Evolutionary conservation across 1,140 invertebrate species (phyloP), one percentile per base, ranked within the genome.

Genomic region (Atta colombica): DNA sequence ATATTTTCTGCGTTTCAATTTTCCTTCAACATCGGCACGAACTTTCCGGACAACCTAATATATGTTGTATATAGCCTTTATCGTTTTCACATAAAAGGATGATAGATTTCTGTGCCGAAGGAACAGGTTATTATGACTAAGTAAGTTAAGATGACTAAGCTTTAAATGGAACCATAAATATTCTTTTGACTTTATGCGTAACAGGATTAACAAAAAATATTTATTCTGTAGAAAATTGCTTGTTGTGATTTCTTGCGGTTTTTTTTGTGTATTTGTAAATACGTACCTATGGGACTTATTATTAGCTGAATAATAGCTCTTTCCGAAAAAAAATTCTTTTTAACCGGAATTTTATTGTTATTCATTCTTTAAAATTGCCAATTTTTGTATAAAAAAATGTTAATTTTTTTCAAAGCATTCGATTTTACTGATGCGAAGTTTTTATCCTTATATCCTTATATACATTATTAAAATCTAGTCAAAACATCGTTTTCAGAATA

Each of bases 141-240:
- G 31, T 5, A 31, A 80, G 31, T 72, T 75, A 25, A 49, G 53
- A 75, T 75, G 74, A 77, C 74, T 49, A 69, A 69, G 66, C 35
- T 69, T 80, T 49, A 71, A n/a, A 51, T 8, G 49, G 12, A 51
- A 14, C 60, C 39, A 14, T 12, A 65, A 45, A 18, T 4, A 81
- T 80, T 81, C 85, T 39, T 25, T 25, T 25, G 25, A 25, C 0
- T 25, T 39, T 39, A 77, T 8, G n/a, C 5, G 39, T 68, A 75
- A 86, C 45, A 75, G 45, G 53, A 55, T 74, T 88, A 86, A 66
- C 0, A 14, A 16, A n/a, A 51, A n/a, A 77, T 49, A 28, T 25
- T 4, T 39, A 66, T 49, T 68, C n/a, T 16, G 49, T 69, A 25
- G 14, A n/a, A 61, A 74, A 14, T 61, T 68, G 3, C 10, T 51